Evolutionary conservation across 2,888 invertebrate species (phyloP).

Genomic region (Drosophila engyochracea): DNA sequence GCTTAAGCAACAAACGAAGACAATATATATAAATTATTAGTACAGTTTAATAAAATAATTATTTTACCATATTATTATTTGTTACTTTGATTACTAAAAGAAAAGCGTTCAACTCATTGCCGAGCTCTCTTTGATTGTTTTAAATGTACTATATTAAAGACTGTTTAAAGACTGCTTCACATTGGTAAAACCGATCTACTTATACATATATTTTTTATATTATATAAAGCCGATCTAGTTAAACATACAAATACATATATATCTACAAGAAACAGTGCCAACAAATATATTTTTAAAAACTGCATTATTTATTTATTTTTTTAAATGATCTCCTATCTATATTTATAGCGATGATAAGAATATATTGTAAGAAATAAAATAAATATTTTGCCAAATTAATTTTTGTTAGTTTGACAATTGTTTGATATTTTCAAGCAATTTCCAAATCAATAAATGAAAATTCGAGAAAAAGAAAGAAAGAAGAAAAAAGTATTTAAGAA

Average conservation of each 20-base stretch:
- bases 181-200: background rate
- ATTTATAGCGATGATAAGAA: background rate
- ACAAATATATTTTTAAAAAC: background rate
- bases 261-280: background rate
- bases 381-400: background rate
- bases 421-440: background rate
- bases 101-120: background rate
- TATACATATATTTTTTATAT: background rate
- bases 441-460: background rate
- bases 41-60: background rate
- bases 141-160: background rate
- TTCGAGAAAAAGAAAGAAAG: background rate
- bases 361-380: background rate
- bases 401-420: background rate
- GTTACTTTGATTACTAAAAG: background rate
- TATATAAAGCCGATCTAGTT: background rate
- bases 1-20: constrained; percentile 11
- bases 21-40: constrained; percentile 22
- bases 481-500: background rate
- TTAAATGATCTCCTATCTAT: background rate
- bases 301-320: background rate
- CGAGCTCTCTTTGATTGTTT: background rate
- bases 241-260: background rate
- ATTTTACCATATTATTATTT: background rate
- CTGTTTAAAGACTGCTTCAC: background rate